Evolutionary conservation across 37 sponge, comb jelly and placozoan species (phyloP).

Genomic region (Halisarca cf. caerulea): DNA sequence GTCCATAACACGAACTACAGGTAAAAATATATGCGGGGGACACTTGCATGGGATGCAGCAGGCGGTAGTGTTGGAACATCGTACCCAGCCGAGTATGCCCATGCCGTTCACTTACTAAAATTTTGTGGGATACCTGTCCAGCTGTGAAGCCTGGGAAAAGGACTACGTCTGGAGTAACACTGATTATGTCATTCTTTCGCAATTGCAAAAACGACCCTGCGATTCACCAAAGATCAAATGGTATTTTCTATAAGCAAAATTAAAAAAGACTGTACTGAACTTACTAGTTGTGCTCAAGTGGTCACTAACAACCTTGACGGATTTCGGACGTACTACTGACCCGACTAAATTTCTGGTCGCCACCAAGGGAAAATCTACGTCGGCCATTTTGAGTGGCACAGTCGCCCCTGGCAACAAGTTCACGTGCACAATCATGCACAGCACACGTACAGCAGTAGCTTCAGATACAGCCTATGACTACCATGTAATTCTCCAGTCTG

Average conservation of each 20-base stretch:
- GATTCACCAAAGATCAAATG: background rate
- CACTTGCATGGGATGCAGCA: no score
- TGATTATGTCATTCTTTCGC: conserved; percentile 30
- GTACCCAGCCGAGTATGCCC: no score
- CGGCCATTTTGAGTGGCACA: conserved; percentile 5
- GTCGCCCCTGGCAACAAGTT: no score
- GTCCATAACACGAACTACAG: no score
- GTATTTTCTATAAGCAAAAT: background rate
- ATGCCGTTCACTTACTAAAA: conserved; percentile 65
- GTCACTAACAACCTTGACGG: background rate
- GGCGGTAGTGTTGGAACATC: no score
- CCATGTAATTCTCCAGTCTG: no score
- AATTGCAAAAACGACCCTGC: conserved; percentile 56
- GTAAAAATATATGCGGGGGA: no score
- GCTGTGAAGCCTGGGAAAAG: conserved; percentile 74
- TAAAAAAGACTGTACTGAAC: background rate
- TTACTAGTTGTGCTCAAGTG: background rate
- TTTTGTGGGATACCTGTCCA: conserved; percentile 42
- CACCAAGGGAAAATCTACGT: background rate
- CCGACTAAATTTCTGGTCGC: background rate
- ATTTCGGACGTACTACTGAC: background rate
- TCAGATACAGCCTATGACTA: no score
- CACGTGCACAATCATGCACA: no score
- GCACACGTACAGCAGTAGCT: no score
- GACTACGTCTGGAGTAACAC: conserved; percentile 46